Evolutionary conservation across 1,140 invertebrate genomes (phyloP).

Genomic region (Ostrea denselamellosa): DNA sequence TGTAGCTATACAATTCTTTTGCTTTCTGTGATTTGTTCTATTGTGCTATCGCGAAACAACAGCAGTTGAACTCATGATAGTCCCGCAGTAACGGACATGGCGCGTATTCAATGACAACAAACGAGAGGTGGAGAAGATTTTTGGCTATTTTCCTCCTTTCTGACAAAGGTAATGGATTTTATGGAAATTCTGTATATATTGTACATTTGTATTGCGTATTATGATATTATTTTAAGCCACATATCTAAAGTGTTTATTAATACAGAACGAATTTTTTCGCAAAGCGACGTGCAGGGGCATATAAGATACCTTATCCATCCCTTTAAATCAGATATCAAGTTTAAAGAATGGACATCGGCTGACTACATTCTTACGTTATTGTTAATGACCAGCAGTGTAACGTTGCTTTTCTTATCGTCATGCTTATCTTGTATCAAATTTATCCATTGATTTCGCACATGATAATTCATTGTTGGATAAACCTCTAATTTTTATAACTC

Average conservation of each 20-base stretch:
- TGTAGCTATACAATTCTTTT: not conserved
- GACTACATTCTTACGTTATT: not conserved
- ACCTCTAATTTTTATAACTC: not conserved
- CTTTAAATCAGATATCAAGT: slow-evolving; percentile 16
- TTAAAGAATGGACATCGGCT: not conserved
- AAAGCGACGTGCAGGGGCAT: not conserved
- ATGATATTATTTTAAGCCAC: not conserved
- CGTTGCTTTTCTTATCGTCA: not conserved
- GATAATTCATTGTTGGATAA: not conserved
- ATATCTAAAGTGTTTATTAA: not conserved
- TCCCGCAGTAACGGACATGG: slow-evolving; percentile 53
- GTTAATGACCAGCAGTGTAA: not conserved
- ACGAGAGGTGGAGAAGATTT: not conserved
- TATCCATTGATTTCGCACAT: not conserved
- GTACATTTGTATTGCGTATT: not conserved
- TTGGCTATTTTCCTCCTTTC: not conserved
- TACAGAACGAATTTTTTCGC: not conserved
- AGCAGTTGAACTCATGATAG: not conserved
- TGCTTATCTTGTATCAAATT: slow-evolving; percentile 7
- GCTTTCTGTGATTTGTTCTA: not conserved
- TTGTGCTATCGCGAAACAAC: not conserved
- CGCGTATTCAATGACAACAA: slow-evolving; percentile 61
- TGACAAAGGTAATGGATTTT: not conserved
- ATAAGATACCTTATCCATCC: slow-evolving; percentile 19
- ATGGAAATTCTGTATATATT: not conserved